A percentile compares a stretch with the other conserved stretches of the same genome.
These are phyloP conservation scores for Nixonia krombeini DNA, from an alignment of 1,140 invertebrate species.

Conservation along the genomic window DNA sequence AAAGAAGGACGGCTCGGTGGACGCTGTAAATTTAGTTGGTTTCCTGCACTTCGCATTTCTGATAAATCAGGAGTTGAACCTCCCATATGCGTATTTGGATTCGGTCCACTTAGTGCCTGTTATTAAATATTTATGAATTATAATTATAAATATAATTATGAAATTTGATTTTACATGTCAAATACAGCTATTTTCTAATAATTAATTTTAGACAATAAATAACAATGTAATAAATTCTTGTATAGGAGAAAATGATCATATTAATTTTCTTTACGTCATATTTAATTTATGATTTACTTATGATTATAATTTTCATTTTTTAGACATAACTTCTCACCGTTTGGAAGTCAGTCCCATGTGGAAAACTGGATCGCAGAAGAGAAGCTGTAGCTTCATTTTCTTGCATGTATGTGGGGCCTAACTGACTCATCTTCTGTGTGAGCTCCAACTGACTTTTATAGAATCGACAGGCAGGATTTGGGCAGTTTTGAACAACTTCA, in stretches of 20 bases:
- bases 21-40: constrained; percentile 66
- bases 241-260: no score
- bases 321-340: constrained; percentile 39
- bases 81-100: constrained; percentile 59
- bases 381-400: constrained; percentile 65
- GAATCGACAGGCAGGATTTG: constrained; percentile 86
- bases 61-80: constrained; percentile 59
- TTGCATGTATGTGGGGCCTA: constrained; percentile 65
- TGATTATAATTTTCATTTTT: no score
- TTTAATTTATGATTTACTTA: no score
- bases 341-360: constrained; percentile 64
- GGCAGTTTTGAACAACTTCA: constrained; percentile 89
- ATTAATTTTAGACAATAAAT: no score
- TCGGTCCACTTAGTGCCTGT: constrained; percentile 56
- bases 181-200: background rate
- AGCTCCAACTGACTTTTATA: constrained; percentile 88
- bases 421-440: constrained; percentile 72
- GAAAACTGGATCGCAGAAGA: constrained; percentile 60
- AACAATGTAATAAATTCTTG: no score
- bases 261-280: no score
- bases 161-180: background rate
- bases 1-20: constrained; percentile 68
- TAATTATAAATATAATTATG: background rate
- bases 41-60: constrained; percentile 58
- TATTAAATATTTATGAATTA: background rate